phyloP scores from a whole-genome alignment of 2,888 invertebrate genomes.

The Nephrotoma flavescens region DNA sequence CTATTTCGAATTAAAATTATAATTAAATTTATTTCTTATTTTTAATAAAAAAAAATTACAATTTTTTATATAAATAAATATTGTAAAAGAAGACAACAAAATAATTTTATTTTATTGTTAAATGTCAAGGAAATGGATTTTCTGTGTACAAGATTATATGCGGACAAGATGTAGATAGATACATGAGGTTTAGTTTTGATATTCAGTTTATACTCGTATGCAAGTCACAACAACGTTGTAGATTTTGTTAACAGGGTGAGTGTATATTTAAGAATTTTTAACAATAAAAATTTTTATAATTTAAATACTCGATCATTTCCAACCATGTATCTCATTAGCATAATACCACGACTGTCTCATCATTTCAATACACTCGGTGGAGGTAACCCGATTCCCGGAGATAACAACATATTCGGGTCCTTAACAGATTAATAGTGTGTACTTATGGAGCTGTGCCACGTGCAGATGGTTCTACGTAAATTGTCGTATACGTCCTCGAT shows the following conservation, averaged over 20 bases:
- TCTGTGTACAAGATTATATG: neutral
- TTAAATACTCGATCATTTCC: no score
- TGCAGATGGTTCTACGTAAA: no score
- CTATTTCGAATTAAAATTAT: neutral
- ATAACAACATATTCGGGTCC: no score
- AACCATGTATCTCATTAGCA: no score
- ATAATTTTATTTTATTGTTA: neutral
- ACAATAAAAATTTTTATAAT: no score
- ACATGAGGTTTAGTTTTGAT: neutral
- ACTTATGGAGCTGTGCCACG: no score
- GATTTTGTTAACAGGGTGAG: neutral
- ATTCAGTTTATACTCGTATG: neutral
- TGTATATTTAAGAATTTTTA: no score
- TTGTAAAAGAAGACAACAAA: neutral
- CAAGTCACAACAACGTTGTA: neutral
- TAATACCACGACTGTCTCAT: no score
- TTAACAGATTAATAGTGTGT: no score
- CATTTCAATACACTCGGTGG: no score
- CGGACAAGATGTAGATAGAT: neutral
- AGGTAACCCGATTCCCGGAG: no score
- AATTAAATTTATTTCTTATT: neutral
- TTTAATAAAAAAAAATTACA: neutral
- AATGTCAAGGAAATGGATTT: neutral
- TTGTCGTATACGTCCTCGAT: no score
- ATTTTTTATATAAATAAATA: neutral